phyloP scores from a whole-genome alignment of 2,888 invertebrate species.

The Tipula confusa region DNA sequence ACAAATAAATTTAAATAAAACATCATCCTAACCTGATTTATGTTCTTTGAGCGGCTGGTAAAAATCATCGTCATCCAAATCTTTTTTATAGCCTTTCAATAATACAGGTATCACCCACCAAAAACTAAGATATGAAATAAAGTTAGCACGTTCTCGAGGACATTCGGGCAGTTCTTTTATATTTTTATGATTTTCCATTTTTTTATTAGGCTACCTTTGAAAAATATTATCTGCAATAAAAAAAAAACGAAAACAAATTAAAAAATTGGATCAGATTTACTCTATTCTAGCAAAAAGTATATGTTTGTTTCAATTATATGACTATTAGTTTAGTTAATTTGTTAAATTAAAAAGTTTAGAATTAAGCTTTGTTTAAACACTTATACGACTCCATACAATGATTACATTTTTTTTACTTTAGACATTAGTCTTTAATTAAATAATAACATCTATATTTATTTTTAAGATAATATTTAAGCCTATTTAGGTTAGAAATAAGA shows the following conservation, averaged over 20 bases:
- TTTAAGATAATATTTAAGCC: too few species aligned
- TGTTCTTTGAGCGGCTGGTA: constrained; percentile 66
- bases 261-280: too few species aligned
- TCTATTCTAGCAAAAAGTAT: neutral
- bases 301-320: too few species aligned
- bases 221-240: neutral
- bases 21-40: constrained; percentile 54
- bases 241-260: neutral
- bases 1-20: too few species aligned
- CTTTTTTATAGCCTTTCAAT: constrained; percentile 66
- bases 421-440: too few species aligned
- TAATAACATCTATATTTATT: too few species aligned
- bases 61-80: constrained; percentile 68
- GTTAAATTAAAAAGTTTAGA: too few species aligned
- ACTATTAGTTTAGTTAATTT: neutral
- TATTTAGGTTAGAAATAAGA: too few species aligned
- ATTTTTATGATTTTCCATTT: constrained; percentile 5
- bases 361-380: too few species aligned
- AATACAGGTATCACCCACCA: constrained; percentile 77
- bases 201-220: neutral
- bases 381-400: too few species aligned
- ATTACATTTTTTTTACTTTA: too few species aligned
- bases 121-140: constrained; percentile 39
- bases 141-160: neutral
- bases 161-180: constrained; percentile 13